Base-by-base conservation (phyloP, 2,888 invertebrate genomes). In the Drosophila kuntzei region DNA sequence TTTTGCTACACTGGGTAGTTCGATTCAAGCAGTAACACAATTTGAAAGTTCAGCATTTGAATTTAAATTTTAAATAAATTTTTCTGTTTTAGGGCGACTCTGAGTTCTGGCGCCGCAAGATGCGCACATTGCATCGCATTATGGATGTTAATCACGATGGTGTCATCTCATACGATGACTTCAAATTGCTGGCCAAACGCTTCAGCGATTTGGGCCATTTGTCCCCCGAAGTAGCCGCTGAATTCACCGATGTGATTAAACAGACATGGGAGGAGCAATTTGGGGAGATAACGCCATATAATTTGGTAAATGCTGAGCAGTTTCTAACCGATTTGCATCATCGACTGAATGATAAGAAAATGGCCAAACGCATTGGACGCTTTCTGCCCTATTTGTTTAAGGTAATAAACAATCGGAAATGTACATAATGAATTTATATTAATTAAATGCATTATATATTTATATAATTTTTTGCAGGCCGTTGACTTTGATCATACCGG, bases 81-180 rank as follows among this genome's bases (percentile, higher is more conserved):
- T 3, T 29, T 12, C 6, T 37, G 1, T 59, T 73, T 4, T 50
- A 92, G 92, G 92, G 92, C 5, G 90, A 92, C 43, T 91, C 90
- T 16, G 94, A 95, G 63, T 97, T 97, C 91, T 97, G 97, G 97
- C 94, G 96, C 29, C 94, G 95, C 87, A 97, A 97, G 93, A 97
- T 97, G 95, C 95, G 96, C 32, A 97, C 97, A 0, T 94, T 97
- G 59, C 97, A 97, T 92, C 95, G 95, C 79, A 95, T 97, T 68
- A 92, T 97, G 75, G 97, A 97, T 90, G 94, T 97, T 0, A 97
- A 97, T 92, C 96, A 96, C 90, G 97, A 97, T 84, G 97, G 97
- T 0, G 95, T 97, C 72, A 95, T 97, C 85, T 96, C 96, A 1
- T 96, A 94, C 91, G 96, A 96, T 85, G 97, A 97, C 91, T 96